A percentile compares a stretch with the other conserved stretches of the same genome.
These are phyloP conservation scores for Halyomorpha halys DNA, from an alignment of 1,140 invertebrate species.

Conservation along the genomic window DNA sequence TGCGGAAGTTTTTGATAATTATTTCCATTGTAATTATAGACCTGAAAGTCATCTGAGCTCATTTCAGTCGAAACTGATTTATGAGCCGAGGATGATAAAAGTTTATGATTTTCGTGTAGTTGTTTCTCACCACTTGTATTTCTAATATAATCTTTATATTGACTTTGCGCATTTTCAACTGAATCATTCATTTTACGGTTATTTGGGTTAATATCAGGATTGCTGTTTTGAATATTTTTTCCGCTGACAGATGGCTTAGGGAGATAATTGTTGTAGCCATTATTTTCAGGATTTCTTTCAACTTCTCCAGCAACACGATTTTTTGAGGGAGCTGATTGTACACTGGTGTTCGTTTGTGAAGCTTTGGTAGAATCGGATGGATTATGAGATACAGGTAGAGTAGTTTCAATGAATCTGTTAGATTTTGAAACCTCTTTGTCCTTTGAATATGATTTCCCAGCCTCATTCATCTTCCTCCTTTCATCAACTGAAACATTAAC, in stretches of 20 bases:
- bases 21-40: background rate
- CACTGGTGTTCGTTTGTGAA: too few relatives aligned
- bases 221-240: background rate
- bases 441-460: too few relatives aligned
- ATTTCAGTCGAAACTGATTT: background rate
- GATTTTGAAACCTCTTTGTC: too few relatives aligned
- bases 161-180: background rate
- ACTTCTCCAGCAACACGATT: too few relatives aligned
- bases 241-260: background rate
- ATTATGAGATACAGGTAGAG: too few relatives aligned
- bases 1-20: background rate
- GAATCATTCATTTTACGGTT: background rate
- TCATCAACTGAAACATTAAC: too few relatives aligned
- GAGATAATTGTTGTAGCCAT: too few relatives aligned
- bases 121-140: conserved; percentile 1
- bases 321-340: too few relatives aligned
- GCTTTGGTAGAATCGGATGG: too few relatives aligned
- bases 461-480: too few relatives aligned
- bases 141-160: background rate
- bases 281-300: too few relatives aligned
- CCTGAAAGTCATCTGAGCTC: background rate
- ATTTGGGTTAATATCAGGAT: background rate
- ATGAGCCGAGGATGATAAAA: background rate
- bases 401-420: too few relatives aligned
- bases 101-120: background rate